Evolutionary conservation across 2,797 vertebrate genomes (phyloP).

Genomic region (Schizothorax lantsangensis): DNA sequence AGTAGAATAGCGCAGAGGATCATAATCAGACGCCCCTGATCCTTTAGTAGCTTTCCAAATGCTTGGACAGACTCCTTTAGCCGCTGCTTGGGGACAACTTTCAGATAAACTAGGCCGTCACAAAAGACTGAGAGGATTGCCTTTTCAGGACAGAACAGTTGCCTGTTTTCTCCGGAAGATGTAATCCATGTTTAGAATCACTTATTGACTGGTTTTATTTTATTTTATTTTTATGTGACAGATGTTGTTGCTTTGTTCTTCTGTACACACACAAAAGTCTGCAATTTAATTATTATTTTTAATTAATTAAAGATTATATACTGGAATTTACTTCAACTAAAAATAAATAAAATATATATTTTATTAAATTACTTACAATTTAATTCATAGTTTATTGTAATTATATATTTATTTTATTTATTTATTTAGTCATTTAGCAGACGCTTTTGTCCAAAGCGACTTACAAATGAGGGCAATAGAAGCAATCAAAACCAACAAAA

Average conservation of each 20-base stretch:
- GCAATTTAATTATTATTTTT: neutral
- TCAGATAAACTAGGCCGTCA: constrained; percentile 72
- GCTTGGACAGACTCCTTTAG: constrained; percentile 72
- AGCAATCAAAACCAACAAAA: too few relatives aligned
- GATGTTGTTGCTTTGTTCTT: constrained; percentile 13
- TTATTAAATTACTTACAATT: neutral
- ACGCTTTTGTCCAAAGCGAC: too few relatives aligned
- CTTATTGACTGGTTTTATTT: constrained; percentile 32
- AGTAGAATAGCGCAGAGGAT: constrained; percentile 46
- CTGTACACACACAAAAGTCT: neutral
- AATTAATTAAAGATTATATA: neutral
- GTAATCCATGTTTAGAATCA: constrained; percentile 52
- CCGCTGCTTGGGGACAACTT: constrained; percentile 76
- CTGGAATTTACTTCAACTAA: neutral
- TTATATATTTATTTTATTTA: too few relatives aligned
- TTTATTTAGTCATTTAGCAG: too few relatives aligned
- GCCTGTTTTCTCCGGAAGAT: constrained; percentile 49
- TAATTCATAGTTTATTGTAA: neutral
- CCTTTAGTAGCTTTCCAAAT: constrained; percentile 73
- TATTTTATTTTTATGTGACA: constrained; percentile 27
- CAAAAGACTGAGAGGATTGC: constrained; percentile 76
- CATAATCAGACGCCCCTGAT: constrained; percentile 66
- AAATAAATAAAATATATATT: neutral
- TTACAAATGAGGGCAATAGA: too few relatives aligned
- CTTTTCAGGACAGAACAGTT: constrained; percentile 70